phyloP scores from a whole-genome alignment of 30 jellyfish, hydroid and myxozoan species.

The Rhopilema esculentum region DNA sequence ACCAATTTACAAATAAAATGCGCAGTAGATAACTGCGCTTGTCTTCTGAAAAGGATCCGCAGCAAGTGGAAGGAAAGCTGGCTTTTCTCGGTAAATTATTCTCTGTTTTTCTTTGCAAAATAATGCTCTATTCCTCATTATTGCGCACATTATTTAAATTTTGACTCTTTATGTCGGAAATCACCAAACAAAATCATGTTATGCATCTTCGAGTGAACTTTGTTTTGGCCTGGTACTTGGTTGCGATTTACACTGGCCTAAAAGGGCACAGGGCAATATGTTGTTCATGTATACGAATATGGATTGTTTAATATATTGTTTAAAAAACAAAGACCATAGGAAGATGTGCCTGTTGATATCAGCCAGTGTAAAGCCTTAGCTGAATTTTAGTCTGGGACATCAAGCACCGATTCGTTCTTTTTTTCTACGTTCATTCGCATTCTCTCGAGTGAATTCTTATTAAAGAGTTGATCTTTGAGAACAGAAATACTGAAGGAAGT shows the following conservation, averaged over 20 bases:
- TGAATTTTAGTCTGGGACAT: too few species aligned
- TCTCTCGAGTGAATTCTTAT: too few species aligned
- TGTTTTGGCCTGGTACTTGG: background rate
- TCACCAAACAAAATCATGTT: too few species aligned
- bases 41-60: conserved; percentile 51
- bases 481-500: too few species aligned
- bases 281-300: background rate
- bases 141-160: too few species aligned
- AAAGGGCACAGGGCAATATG: background rate
- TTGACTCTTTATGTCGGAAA: too few species aligned
- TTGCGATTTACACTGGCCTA: background rate
- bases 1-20: conserved; percentile 50
- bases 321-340: background rate
- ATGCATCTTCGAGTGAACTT: background rate
- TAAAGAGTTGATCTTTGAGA: too few species aligned
- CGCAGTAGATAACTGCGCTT: conserved; percentile 61
- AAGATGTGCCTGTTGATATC: too few species aligned
- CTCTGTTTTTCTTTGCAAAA: background rate
- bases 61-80: conserved; percentile 3
- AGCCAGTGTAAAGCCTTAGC: too few species aligned
- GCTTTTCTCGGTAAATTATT: background rate
- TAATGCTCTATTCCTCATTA: background rate
- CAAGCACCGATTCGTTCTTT: too few species aligned
- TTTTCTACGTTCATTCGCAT: too few species aligned
- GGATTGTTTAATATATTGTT: background rate